Evolutionary conservation across 1,140 invertebrate species (phyloP).

Genomic region (Limonius californicus): DNA sequence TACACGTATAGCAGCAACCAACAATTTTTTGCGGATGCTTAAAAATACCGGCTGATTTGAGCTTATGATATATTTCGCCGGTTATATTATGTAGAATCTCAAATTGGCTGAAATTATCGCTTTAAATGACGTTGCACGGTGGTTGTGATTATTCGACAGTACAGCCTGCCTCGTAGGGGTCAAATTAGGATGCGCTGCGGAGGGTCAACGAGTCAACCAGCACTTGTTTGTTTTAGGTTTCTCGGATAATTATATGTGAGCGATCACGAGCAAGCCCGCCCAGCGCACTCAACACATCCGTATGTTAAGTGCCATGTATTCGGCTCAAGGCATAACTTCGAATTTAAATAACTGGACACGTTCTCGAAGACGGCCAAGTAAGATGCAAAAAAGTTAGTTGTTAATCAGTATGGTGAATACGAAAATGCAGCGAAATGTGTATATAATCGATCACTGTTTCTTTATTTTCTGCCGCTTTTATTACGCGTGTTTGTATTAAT

Average conservation of each 20-base stretch:
- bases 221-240: conserved; percentile 46
- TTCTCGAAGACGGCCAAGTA: neutral
- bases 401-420: neutral
- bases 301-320: conserved; percentile 30
- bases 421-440: neutral
- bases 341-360: neutral
- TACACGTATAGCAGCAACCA: too few species aligned
- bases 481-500: too few species aligned
- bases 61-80: neutral
- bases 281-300: conserved; percentile 37
- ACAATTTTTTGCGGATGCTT: neutral
- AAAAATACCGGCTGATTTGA: neutral
- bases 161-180: conserved; percentile 20
- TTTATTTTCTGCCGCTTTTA: too few species aligned
- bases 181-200: conserved; percentile 18
- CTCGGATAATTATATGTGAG: conserved; percentile 44
- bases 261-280: conserved; percentile 39
- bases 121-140: conserved; percentile 19
- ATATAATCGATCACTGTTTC: neutral
- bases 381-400: neutral
- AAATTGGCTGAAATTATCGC: conserved; percentile 32
- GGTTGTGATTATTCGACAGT: conserved; percentile 15
- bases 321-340: neutral
- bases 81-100: neutral
- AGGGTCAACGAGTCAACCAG: conserved; percentile 39